Evolutionary conservation across 2,113 vertebrate genomes (phyloP), one percentile per base, ranked within the genome.

Genomic region (Danionella cerebrum): DNA sequence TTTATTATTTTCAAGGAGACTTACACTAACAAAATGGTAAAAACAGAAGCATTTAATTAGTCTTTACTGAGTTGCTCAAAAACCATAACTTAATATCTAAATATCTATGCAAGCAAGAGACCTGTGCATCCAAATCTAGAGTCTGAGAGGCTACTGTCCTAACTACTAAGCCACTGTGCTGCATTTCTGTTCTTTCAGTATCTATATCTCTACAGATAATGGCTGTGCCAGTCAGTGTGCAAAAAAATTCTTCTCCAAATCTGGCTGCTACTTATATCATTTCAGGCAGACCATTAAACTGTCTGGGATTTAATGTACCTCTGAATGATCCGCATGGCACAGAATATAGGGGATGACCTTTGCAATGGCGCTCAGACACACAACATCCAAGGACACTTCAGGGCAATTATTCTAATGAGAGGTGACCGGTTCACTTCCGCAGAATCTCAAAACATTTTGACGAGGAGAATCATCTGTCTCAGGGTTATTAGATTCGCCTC

Each of bases 171-270:
- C n/a, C n/a, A n/a, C n/a, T n/a, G n/a, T n/a, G n/a, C n/a, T n/a
- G n/a, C n/a, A n/a, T n/a, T n/a, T n/a, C n/a, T n/a, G n/a, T n/a
- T n/a, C n/a, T n/a, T n/a, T n/a, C n/a, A n/a, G n/a, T n/a, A n/a
- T n/a, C n/a, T n/a, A n/a, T n/a, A n/a, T n/a, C n/a, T n/a, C n/a
- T n/a, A n/a, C n/a, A n/a, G n/a, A n/a, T n/a, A n/a, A n/a, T n/a
- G n/a, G n/a, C n/a, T n/a, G n/a, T n/a, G n/a, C n/a, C n/a, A n/a
- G n/a, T n/a, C n/a, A n/a, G n/a, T n/a, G n/a, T n/a, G n/a, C n/a
- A n/a, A n/a, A n/a, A n/a, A n/a, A 79, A 79, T 84, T 85, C 78
- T 76, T 80, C 63, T 79, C 53, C 71, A 83, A 71, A 53, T 66
- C 44, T 76, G 67, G 64, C 72, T 73, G 27, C 2, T 29, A 22